Evolutionary conservation across 2,797 vertebrate genomes (phyloP), one percentile per base, ranked within the genome.

Genomic region (Sebastes taczanowskii): DNA sequence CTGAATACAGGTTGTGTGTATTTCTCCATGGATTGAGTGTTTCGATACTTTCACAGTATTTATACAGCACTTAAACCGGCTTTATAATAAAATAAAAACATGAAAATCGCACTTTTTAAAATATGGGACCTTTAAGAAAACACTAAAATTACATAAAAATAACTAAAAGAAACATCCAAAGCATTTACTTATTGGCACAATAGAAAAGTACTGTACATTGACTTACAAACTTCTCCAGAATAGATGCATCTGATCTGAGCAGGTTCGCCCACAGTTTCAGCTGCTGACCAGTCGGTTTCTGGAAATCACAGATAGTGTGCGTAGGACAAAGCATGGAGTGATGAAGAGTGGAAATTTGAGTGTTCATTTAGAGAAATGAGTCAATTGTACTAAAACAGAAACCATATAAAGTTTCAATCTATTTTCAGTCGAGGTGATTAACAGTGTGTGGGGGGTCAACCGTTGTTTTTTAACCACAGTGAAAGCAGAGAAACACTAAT

Each of bases 221-320:
- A 90, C 94, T 93, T 82, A 96, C 96, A 83, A 91, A 90, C 70
- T 88, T 92, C 42, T 80, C 20, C 20, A 96, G 88, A 0, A 77
- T 8, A 0, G 46, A 0, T 4, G 55, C 2, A 0, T 94, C 80
- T 9, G 92, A 55, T 74, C 85, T 70, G 52, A 96, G 38, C 20
- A 84, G 3, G 4, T 29, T 42, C 0, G 91, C 91, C 96, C 96
- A 96, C 1, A 5, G 1, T 6, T 38, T 23, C 78, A 94, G 76
- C 77, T 95, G 76, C 38, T 16, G 0, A 0, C 4, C 1, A 2
- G 27, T 79, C 5, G 88, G 85, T 80, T 88, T 80, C 95, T 96
- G 75, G 8, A 77, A 80, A 79, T 53, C 18, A 81, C 13, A 84
- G 59, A 65, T 6, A 34, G 7, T n/a, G 5, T 3, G 11, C 2